Evolutionary conservation across 2,888 invertebrate genomes (phyloP).

Genomic region (Euplexia lucipara): DNA sequence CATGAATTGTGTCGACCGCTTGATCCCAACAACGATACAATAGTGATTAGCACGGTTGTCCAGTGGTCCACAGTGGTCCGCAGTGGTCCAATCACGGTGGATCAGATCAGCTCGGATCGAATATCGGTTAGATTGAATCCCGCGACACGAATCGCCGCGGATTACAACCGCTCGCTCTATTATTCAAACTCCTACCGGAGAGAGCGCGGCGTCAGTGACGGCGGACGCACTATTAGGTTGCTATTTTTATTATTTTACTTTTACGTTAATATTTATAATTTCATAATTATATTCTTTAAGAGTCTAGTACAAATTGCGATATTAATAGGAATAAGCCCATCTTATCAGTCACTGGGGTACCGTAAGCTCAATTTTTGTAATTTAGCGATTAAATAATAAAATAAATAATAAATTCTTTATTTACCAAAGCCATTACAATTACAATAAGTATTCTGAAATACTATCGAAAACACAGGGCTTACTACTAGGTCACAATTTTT

Average conservation of each 20-base stretch:
- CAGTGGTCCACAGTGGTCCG: background rate
- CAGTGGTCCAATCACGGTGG: conserved; percentile 48
- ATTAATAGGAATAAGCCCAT: no score
- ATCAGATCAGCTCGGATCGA: conserved; percentile 44
- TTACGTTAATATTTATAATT: no score
- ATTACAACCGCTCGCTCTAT: conserved; percentile 60
- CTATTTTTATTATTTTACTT: background rate
- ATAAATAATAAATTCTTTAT: no score
- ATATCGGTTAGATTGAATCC: conserved; percentile 60
- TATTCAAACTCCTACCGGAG: conserved; percentile 56
- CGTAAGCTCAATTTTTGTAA: no score
- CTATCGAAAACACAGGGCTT: no score
- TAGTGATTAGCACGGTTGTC: conserved; percentile 47
- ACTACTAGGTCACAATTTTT: no score
- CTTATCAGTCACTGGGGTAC: no score
- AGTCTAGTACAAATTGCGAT: no score
- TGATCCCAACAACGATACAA: conserved; percentile 13
- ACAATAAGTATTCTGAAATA: no score
- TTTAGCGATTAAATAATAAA: no score
- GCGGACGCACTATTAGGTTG: background rate
- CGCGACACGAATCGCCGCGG: conserved; percentile 58
- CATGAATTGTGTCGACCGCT: conserved; percentile 1
- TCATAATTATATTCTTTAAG: background rate
- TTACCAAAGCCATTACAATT: no score
- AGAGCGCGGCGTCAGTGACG: conserved; percentile 11